Percentiles rank a stretch among this genome's conserved stretches.
These are phyloP conservation scores for Lepidochrysops patricia DNA, from an alignment of 2,888 invertebrate species.

Conservation along the genomic window DNA sequence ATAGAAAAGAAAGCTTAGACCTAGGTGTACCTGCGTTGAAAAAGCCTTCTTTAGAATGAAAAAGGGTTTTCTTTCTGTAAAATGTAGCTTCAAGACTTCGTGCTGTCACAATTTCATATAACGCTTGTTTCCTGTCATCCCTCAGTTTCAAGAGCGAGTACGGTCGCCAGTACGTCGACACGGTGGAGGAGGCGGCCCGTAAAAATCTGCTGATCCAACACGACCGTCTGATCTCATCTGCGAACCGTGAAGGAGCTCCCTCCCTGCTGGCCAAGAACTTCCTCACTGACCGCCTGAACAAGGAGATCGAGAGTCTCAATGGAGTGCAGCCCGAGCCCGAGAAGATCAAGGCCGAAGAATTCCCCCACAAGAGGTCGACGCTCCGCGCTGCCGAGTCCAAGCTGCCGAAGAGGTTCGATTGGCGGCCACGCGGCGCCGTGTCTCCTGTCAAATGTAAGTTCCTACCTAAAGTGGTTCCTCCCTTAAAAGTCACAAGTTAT, in stretches of 20 bases:
- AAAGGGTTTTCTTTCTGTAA: too few relatives aligned
- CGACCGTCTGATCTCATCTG: conserved; percentile 42
- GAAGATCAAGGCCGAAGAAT: conserved; percentile 30
- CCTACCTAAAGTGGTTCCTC: too few relatives aligned
- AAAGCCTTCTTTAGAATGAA: too few relatives aligned
- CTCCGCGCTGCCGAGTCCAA: conserved; percentile 30
- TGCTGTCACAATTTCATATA: neutral
- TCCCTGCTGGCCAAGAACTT: conserved; percentile 41
- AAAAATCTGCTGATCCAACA: conserved; percentile 45
- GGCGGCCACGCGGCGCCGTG: conserved; percentile 52
- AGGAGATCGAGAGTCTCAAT: conserved; percentile 35
- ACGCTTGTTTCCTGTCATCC: too few relatives aligned
- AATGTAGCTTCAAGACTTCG: too few relatives aligned
- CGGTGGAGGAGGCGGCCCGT: conserved; percentile 48
- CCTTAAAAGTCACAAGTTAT: neutral
- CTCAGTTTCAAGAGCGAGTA: conserved; percentile 41
- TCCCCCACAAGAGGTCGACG: conserved; percentile 39
- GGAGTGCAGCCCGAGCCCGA: conserved; percentile 32
- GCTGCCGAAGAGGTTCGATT: conserved; percentile 51
- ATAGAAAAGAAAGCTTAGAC: too few relatives aligned
- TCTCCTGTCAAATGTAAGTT: conserved; percentile 49
- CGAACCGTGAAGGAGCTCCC: conserved; percentile 50
- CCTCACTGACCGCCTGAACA: conserved; percentile 45
- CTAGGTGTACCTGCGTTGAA: too few relatives aligned
- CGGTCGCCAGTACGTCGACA: conserved; percentile 41